Evolutionary conservation across 1,140 invertebrate genomes (phyloP).

Genomic region (Chlorops oryzae): DNA sequence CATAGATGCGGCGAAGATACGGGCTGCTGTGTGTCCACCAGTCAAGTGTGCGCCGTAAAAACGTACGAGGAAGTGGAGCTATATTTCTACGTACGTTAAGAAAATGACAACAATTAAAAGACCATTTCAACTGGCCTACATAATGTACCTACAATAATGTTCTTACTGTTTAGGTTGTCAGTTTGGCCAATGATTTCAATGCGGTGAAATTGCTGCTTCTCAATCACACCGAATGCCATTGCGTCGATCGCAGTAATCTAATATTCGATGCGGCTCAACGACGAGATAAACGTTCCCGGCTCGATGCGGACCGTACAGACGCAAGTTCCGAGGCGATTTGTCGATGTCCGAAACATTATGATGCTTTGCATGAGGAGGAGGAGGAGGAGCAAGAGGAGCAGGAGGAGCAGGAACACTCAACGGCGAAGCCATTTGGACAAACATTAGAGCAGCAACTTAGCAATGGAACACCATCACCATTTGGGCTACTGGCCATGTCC

Average conservation of each 20-base stretch:
- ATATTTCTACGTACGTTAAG: conserved; percentile 19
- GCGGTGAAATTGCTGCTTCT: too few species aligned
- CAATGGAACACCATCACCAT: not conserved
- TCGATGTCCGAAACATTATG: not conserved
- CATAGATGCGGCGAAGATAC: conserved; percentile 67
- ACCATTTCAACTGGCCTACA: too few species aligned
- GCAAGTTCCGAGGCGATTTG: not conserved
- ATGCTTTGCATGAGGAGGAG: not conserved
- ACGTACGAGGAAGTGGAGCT: conserved; percentile 21
- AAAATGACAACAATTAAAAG: not conserved
- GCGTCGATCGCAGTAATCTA: conserved; percentile 17
- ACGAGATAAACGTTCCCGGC: conserved; percentile 26
- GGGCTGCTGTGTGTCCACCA: conserved; percentile 61
- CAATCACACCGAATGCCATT: conserved; percentile 40
- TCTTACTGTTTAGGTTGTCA: too few species aligned
- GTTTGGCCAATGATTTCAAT: too few species aligned
- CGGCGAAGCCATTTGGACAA: too few species aligned
- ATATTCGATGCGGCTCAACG: not conserved
- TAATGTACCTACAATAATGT: too few species aligned
- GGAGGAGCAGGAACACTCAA: not conserved
- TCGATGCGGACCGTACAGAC: not conserved
- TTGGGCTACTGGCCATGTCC: conserved; percentile 27
- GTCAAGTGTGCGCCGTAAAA: conserved; percentile 53
- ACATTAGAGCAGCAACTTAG: not conserved
- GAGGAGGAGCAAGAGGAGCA: not conserved